Base-by-base conservation (phyloP, 2,113 vertebrate species). In the Chamaetylas fuelleborni region DNA sequence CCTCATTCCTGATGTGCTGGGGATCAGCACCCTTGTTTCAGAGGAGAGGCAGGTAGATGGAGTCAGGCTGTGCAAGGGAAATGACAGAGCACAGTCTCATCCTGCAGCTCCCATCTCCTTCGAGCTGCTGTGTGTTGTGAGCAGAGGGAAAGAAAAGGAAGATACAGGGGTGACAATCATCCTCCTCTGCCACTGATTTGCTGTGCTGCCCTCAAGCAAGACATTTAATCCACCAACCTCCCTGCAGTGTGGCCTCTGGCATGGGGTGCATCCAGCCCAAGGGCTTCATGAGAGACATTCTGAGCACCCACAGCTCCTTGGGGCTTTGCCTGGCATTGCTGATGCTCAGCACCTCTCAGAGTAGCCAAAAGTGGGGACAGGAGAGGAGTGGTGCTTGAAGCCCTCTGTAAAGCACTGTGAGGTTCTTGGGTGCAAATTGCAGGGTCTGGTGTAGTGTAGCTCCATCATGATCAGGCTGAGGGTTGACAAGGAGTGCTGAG, bases 71-170 rank as follows among this genome's bases (percentile, higher is more conserved):
- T 47, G 58, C 51, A 29, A 60, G 29, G 0, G 6, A 66, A 38
- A n/a, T 13, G 29, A 5, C 57, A 58, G 81, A 67, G 40, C 38
- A 14, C 1, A 0, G 51, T 17, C 43, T 67, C 64, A 45, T 90
- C 56, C 72, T 81, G 43, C 79, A 94, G 71, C 45, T 54, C 40
- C 36, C 54, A 1, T 29, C 38, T 81, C 50, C 60, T 58, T 69
- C 0, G 0, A 40, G 62, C 22, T 1, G 0, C 73, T 72, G 23
- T 51, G 54, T 58, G 45, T 14, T 89, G 51, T 0, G 1, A 56
- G 43, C 56, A 89, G 65, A 72, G 47, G 1, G 5, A 57, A 58
- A 70, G 40, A 53, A 82, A 60, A 88, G 24, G 69, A 89, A 58
- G 53, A 26, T 13, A 1, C 0, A 1, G 12, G 28, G 31, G 8